Conservation (phyloP, 2,888 invertebrate genomes). For the Baccha elongata region DNA sequence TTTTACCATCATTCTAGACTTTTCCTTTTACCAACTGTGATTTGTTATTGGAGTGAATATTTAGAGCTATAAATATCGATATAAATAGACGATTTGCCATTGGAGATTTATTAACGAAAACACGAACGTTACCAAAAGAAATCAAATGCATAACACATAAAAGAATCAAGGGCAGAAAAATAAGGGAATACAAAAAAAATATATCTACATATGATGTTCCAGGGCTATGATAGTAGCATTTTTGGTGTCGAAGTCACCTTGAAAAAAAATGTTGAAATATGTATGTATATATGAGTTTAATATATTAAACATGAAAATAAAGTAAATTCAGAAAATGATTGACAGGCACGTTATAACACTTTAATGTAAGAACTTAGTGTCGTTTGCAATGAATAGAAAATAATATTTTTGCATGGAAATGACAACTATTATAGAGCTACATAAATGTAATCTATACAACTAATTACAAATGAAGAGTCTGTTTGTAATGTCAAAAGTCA, state of each 20-base stretch:
- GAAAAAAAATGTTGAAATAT: too few species aligned
- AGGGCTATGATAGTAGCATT: conserved; percentile 28
- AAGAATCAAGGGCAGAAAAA: too few species aligned
- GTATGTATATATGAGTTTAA: too few species aligned
- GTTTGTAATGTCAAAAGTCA: too few species aligned
- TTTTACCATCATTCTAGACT: background rate
- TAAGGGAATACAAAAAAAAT: background rate
- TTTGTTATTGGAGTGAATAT: background rate
- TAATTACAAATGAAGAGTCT: too few species aligned
- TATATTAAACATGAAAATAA: too few species aligned
- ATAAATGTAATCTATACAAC: too few species aligned
- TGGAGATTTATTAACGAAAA: conserved; percentile 33
- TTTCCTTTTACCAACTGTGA: conserved; percentile 8
- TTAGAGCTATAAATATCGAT: conserved; percentile 44
- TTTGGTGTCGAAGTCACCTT: conserved; percentile 49
- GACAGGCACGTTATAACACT: background rate
- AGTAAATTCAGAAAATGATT: conserved; percentile 3
- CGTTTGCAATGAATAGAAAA: too few species aligned
- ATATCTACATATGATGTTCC: conserved; percentile 19
- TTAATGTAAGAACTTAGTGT: too few species aligned
- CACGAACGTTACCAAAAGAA: conserved; percentile 15
- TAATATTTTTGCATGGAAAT: background rate
- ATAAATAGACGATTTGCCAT: conserved; percentile 15
- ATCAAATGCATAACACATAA: background rate
- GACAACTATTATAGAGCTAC: too few species aligned